These are phyloP conservation scores for Deilephila porcellus DNA, from an alignment of 2,888 invertebrate genomes.

Conservation along the genomic window DNA sequence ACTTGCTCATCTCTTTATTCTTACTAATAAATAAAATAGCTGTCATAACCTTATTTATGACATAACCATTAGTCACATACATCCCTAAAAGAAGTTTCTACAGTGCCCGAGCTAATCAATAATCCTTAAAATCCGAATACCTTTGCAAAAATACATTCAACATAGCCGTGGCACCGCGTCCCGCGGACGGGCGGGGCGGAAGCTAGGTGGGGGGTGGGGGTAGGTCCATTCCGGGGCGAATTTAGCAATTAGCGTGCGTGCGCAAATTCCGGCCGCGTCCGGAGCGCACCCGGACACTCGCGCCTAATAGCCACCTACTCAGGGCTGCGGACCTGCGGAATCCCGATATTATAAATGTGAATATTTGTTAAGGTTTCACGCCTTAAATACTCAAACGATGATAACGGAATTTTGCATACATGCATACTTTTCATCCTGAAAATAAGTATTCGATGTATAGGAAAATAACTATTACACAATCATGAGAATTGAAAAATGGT, in stretches of 20 bases:
- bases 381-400: too few species aligned
- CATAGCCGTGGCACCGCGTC: background rate
- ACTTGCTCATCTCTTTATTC: too few species aligned
- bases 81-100: background rate
- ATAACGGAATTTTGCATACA: too few species aligned
- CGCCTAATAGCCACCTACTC: slow-evolving; percentile 62
- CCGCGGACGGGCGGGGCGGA: slow-evolving; percentile 17
- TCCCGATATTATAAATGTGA: background rate
- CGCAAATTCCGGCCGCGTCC: slow-evolving; percentile 56
- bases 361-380: background rate
- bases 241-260: slow-evolving; percentile 77
- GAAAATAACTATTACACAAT: too few species aligned
- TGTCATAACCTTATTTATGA: too few species aligned
- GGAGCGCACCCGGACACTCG: slow-evolving; percentile 30
- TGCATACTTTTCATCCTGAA: too few species aligned
- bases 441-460: too few species aligned
- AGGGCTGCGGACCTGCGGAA: slow-evolving; percentile 36
- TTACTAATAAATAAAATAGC: too few species aligned
- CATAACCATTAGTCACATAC: too few species aligned
- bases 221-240: slow-evolving; percentile 52
- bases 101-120: slow-evolving; percentile 13
- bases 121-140: slow-evolving; percentile 7
- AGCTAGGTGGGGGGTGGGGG: slow-evolving; percentile 34
- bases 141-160: background rate
- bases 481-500: too few species aligned